These are phyloP conservation scores for Sisor rabdophorus DNA, from an alignment of 2,113 vertebrate genomes.

Conservation along the genomic window DNA sequence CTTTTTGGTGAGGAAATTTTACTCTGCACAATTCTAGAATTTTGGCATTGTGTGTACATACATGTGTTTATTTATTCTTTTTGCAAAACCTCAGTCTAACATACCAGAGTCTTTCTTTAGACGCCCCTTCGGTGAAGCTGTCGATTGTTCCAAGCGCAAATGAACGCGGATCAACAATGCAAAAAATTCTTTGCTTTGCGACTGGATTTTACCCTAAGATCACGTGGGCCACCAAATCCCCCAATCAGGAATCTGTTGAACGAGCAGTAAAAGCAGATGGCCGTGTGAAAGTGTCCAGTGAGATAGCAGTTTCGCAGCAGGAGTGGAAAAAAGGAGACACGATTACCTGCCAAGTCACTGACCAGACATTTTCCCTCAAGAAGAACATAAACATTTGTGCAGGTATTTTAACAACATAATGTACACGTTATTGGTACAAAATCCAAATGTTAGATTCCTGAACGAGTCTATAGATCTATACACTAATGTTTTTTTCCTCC, in stretches of 20 bases:
- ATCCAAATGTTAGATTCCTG: neutral
- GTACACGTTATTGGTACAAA: neutral
- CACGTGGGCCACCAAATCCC: slow-evolving; percentile 49
- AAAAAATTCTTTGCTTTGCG: slow-evolving; percentile 57
- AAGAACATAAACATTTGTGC: slow-evolving; percentile 57
- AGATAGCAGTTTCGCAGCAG: slow-evolving; percentile 34
- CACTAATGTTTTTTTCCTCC: neutral
- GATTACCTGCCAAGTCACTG: slow-evolving; percentile 59
- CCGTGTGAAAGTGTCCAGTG: slow-evolving; percentile 53
- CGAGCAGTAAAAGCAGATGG: slow-evolving; percentile 51
- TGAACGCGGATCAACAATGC: neutral
- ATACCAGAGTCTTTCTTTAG: slow-evolving; percentile 39
- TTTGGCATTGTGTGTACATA: neutral
- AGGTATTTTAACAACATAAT: slow-evolving; percentile 51
- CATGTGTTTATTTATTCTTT: no score
- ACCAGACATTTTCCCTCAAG: neutral
- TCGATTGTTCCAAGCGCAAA: slow-evolving; percentile 35
- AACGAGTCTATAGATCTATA: neutral
- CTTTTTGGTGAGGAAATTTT: slow-evolving; percentile 45
- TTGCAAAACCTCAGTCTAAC: neutral
- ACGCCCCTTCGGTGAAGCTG: slow-evolving; percentile 54
- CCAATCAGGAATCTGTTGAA: neutral
- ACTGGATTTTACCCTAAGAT: slow-evolving; percentile 61
- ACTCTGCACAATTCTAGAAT: neutral
- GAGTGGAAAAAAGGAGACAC: slow-evolving; percentile 56